A percentile compares a stretch with the other conserved stretches of the same genome.
These are phyloP conservation scores for Agonopterix arenella DNA, from an alignment of 2,888 invertebrate species.

Conservation along the genomic window DNA sequence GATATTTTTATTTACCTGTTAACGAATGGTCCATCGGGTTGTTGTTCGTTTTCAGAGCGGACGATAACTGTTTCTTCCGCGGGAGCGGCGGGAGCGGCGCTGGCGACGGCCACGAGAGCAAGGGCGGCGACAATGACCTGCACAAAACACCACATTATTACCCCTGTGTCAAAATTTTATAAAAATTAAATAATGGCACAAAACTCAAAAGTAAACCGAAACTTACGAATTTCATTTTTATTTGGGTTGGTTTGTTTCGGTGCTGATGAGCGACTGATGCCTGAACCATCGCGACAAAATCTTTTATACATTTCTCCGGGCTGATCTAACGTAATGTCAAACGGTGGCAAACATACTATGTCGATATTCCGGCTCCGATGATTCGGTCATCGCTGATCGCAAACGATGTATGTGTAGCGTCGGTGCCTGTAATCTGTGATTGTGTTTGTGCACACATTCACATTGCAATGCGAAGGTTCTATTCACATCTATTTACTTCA, in stretches of 20 bases:
- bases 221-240: constrained; percentile 67
- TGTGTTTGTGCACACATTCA: constrained; percentile 22
- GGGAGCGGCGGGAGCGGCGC: constrained; percentile 40
- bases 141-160: not conserved
- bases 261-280: constrained; percentile 60
- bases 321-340: constrained; percentile 57
- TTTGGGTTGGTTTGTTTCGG: constrained; percentile 42
- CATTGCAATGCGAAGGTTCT: constrained; percentile 37
- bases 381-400: constrained; percentile 51
- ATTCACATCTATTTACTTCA: constrained; percentile 38
- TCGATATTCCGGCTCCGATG: constrained; percentile 49
- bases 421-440: constrained; percentile 21
- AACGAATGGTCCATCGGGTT: constrained; percentile 43
- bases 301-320: constrained; percentile 66
- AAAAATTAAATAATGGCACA: not conserved
- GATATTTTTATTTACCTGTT: constrained; percentile 28
- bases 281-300: constrained; percentile 36
- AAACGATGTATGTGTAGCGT: constrained; percentile 20
- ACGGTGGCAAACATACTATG: constrained; percentile 49
- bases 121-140: constrained; percentile 42
- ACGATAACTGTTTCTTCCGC: constrained; percentile 31
- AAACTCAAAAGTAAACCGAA: not conserved
- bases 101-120: constrained; percentile 46
- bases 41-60: constrained; percentile 30
- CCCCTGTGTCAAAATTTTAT: no score